Evolutionary conservation across 2,888 invertebrate species (phyloP), one percentile per base, ranked within the genome.

Genomic region (Nemoura dubitans): DNA sequence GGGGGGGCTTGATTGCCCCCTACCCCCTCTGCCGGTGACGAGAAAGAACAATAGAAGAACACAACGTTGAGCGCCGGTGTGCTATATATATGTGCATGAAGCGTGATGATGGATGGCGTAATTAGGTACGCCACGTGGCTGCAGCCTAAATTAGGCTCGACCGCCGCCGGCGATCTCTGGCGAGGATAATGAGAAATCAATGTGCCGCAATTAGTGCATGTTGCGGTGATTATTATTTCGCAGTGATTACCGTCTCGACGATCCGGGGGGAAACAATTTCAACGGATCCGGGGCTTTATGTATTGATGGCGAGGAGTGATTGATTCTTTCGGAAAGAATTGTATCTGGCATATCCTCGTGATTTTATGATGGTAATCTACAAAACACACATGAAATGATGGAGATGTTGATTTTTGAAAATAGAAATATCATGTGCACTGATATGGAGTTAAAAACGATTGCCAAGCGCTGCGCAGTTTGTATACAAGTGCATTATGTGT

Each of bases 21-120:
- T 21, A 1, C 59, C 59, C 59, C 59, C 21, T 21, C 14, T 14
- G 16, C 59, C 21, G 16, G 59, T 14, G 2, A 14, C 59, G 14
- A 59, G 59, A 59, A 59, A 59, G 59, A 59, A 59, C 59, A 59
- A 59, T 59, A 59, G 59, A 59, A 59, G 59, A 59, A 59, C 10
- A 59, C 59, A 59, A 59, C 2, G 36, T 59, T 16, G 59, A 21
- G 10, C 59, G 36, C 36, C 3, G 10, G 5, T 36, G 5, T 6
- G 36, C 3, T 3, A 10, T 36, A 36, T 36, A 10, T 21, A 59
- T 59, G 59, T 7, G 59, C 59, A n/a, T n/a, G n/a, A n/a, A n/a
- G n/a, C n/a, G n/a, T n/a, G 36, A 21, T 59, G 59, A 59, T 59
- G 59, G 59, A 59, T 59, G 14, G 14, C 59, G 59, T 59, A 21